Conservation (phyloP, 2,113 vertebrate species). For the Prochilodus magdalenae region DNA sequence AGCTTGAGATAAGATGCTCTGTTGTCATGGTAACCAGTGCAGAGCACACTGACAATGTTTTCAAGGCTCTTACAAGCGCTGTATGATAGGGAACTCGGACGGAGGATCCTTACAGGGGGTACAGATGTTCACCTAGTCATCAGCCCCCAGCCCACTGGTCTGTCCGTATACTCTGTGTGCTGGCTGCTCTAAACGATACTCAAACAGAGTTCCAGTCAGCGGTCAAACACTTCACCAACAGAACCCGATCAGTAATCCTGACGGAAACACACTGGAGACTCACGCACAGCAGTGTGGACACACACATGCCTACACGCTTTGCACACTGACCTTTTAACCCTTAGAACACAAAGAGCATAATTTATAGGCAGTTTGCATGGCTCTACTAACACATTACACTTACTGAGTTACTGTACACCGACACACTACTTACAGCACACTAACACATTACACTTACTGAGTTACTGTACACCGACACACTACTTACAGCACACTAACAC, state of each 20-base stretch:
- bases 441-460: no score
- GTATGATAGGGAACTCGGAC: conserved; percentile 56
- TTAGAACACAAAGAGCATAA: no score
- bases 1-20: conserved; percentile 75
- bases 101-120: conserved; percentile 6
- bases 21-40: conserved; percentile 78
- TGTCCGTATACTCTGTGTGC: not conserved
- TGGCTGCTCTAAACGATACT: not conserved
- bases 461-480: no score
- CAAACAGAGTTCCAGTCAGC: not conserved
- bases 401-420: no score
- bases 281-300: no score
- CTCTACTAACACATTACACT: no score
- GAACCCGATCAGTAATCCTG: no score
- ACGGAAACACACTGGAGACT: no score
- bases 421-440: no score
- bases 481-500: no score
- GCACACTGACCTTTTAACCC: not conserved
- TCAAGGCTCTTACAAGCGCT: conserved; percentile 65
- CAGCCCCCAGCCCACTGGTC: not conserved
- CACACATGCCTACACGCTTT: not conserved
- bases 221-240: no score
- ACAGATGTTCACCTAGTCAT: not conserved
- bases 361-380: no score
- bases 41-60: conserved; percentile 69